Evolutionary conservation across 2,888 invertebrate genomes (phyloP), one percentile per base, ranked within the genome.

Genomic region (Ophioninae sp.): DNA sequence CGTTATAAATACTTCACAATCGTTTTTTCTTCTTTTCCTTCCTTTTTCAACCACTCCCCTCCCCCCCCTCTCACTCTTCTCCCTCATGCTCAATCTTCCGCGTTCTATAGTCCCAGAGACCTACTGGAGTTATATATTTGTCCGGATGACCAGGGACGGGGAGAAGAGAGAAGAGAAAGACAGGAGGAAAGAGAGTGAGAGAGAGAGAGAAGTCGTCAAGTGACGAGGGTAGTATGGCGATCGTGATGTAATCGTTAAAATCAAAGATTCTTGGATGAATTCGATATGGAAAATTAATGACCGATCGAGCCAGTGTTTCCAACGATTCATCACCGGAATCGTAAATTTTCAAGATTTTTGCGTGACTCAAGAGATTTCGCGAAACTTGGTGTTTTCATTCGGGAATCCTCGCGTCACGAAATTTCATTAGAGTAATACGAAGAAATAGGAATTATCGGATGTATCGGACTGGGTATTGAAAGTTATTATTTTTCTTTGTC

Each of bases 1-100:
- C 86, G 86, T 88, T 90, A 89, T 89, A 89, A 90, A 90, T 90
- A 90, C 88, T 87, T 86, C 81, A 89, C 85, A 84, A 87, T 87
- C 86, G 77, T 69, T 69, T 50, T 44, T 39, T 20, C 10, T 41
- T 85, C 84, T 69, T 87, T 23, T 62, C 37, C 41, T 37, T 20
- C 59, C 30, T 68, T 50, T 39, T 21, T 86, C 59, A 21, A 30
- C 62, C 41, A 1, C 50, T 5, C 50, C 17, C 17, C 50, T 13
- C 41, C 5, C 50, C 17, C 50, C 17, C 17, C 50, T 13, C 50
- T 0, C 50, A 5, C 8, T 7, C 41, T 8, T 21, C 20, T 7
- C 44, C 39, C 21, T n/a, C 10, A 21, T 21, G 21, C 23, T 6
- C 68, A 23, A 41, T 7, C 44, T 37, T 21, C 23, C 50, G 17